Percentiles rank a stretch among this genome's conserved stretches.
Evolutionary conservation across 2,113 vertebrate genomes (phyloP).

Genomic region (Bettongia penicillata): DNA sequence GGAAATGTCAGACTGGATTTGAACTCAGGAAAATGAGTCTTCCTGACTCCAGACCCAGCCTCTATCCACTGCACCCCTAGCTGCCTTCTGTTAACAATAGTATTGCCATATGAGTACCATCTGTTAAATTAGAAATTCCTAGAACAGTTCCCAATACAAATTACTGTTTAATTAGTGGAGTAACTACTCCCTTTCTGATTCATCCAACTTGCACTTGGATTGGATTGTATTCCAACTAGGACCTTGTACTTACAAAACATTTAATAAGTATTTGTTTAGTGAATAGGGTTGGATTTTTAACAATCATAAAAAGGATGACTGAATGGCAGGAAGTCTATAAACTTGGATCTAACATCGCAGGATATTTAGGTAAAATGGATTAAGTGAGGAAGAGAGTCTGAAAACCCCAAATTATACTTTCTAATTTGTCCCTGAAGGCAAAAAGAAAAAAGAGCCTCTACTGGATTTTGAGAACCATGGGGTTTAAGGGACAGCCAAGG

Average conservation of each 20-base stretch:
- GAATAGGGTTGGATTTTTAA: background rate
- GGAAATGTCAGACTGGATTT: too few relatives aligned
- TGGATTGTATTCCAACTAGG: background rate
- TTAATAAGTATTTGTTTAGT: background rate
- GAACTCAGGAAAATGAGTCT: too few relatives aligned
- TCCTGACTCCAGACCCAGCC: too few relatives aligned
- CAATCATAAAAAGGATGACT: background rate
- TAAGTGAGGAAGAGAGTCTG: background rate
- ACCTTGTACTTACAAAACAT: background rate
- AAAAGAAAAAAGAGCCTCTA: background rate
- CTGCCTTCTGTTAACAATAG: too few relatives aligned
- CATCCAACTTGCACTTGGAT: background rate
- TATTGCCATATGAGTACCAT: too few relatives aligned
- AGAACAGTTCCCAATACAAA: background rate
- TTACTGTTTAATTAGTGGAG: background rate
- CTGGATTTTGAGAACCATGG: background rate
- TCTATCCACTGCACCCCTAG: too few relatives aligned
- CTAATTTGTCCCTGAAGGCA: background rate
- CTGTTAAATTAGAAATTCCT: background rate
- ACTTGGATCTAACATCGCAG: background rate
- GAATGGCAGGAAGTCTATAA: background rate
- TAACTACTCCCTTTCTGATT: background rate
- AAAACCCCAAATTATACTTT: background rate
- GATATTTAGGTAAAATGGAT: background rate
- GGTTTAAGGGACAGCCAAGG: background rate